Base-by-base conservation (phyloP, 2,888 invertebrate genomes). In the Kryphioiulus occultus region DNA sequence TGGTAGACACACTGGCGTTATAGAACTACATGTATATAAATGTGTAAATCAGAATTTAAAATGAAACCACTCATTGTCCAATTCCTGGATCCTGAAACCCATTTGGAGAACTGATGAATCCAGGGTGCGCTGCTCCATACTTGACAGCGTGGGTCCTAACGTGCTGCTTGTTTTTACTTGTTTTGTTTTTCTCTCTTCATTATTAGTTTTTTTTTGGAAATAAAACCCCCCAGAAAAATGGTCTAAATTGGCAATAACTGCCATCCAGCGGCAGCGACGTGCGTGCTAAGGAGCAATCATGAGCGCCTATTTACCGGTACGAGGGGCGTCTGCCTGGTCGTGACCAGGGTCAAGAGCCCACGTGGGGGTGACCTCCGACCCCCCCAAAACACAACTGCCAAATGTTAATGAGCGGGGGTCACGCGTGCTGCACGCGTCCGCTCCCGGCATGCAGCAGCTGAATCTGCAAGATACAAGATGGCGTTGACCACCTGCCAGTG, bases 361-460 rank as follows among this genome's bases (percentile, higher is more conserved):
- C 47, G 42, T 17, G 15, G 59, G 59, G 59, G 59, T 22, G 59
- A 59, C 59, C 59, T 59, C 22, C 22, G 22, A 59, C 59, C 59
- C 59, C 59, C 22, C 59, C 1, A 59, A 59, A n/a, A 59, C n/a
- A n/a, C n/a, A 47, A 59, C 59, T 59, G 59, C 59, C 59, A 7
- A n/a, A 59, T 10, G 59, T 59, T 59, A 59, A 59, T 22, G 59
- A 59, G 59, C n/a, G 59, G 10, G 53, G 53, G 53, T 53, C 53
- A 53, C 53, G 53, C 53, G 53, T 53, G 53, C 53, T 22, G 22
- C n/a, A 22, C 15, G 59, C 59, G 10, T 10, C n/a, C 17, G 7
- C 59, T 59, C 59, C 59, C 59, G 17, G 59, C 59, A 59, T 59
- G 59, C 59, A 59, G 59, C 22, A 59, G 59, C 59, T 59, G 59